Percentiles rank a stretch among this genome's conserved stretches.
Conservation (phyloP, 1,140 invertebrate genomes). For the Drosophila jambulina region DNA sequence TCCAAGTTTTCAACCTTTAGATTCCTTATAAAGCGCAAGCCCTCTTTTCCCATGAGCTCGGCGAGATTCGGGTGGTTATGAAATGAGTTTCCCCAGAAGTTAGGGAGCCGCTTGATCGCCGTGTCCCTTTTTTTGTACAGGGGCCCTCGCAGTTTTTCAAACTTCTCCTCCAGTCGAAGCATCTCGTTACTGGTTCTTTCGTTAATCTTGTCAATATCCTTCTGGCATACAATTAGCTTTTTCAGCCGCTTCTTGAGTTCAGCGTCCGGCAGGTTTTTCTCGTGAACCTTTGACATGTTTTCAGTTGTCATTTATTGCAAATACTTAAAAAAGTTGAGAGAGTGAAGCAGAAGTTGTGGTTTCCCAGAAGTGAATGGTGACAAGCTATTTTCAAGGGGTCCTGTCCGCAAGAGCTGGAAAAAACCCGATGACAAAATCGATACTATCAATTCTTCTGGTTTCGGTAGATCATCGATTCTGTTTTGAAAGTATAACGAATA, state of each 20-base stretch:
- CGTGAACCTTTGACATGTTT: constrained; percentile 73
- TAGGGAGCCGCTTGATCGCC: constrained; percentile 88
- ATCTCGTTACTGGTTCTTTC: constrained; percentile 95
- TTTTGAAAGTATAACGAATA: no score
- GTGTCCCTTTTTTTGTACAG: constrained; percentile 93
- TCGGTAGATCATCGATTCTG: neutral
- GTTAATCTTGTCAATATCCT: constrained; percentile 92
- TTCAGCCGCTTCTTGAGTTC: constrained; percentile 86
- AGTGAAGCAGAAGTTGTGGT: no score
- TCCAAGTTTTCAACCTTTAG: constrained; percentile 95
- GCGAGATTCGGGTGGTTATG: constrained; percentile 95
- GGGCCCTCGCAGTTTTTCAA: constrained; percentile 94
- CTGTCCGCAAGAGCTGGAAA: neutral
- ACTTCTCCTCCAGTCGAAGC: constrained; percentile 95
- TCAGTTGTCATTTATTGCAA: neutral
- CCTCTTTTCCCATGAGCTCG: constrained; percentile 94
- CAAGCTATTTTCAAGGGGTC: neutral
- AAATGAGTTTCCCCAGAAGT: constrained; percentile 85
- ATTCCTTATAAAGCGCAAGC: constrained; percentile 92
- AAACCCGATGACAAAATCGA: neutral
- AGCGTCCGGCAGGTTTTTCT: constrained; percentile 63
- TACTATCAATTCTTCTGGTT: neutral
- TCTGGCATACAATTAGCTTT: constrained; percentile 92
- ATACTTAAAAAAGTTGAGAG: no score
- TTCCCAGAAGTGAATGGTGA: neutral